These are phyloP conservation scores for Limenitis camilla DNA, from an alignment of 2,888 invertebrate species.

Conservation along the genomic window DNA sequence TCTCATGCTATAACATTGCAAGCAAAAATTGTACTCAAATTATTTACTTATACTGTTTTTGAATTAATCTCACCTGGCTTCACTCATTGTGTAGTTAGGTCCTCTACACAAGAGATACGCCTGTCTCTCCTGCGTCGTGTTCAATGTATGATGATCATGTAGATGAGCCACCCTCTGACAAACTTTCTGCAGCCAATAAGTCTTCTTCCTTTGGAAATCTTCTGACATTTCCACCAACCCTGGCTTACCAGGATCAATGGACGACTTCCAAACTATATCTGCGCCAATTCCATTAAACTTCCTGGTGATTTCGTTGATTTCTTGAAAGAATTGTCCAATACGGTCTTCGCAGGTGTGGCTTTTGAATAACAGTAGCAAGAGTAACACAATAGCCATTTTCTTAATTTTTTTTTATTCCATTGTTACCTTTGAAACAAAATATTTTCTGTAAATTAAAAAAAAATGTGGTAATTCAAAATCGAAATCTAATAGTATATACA, in stretches of 20 bases:
- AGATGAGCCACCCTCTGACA: slow-evolving; percentile 42
- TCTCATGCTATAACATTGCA: too few species aligned
- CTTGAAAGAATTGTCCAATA: slow-evolving; percentile 38
- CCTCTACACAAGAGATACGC: slow-evolving; percentile 77
- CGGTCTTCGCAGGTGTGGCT: slow-evolving; percentile 28
- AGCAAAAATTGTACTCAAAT: too few species aligned
- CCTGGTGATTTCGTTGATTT: slow-evolving; percentile 43
- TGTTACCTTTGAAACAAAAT: too few species aligned
- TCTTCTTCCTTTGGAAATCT: slow-evolving; percentile 39
- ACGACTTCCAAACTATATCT: slow-evolving; percentile 55
- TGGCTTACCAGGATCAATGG: slow-evolving; percentile 41
- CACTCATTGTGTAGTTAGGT: slow-evolving; percentile 70
- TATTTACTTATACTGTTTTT: too few species aligned
- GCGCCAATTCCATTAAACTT: slow-evolving; percentile 50
- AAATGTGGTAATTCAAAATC: too few species aligned
- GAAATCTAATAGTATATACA: too few species aligned
- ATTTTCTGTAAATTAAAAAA: too few species aligned
- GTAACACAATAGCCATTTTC: slow-evolving; percentile 12
- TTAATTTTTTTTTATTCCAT: too few species aligned
- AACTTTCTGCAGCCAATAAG: slow-evolving; percentile 45
- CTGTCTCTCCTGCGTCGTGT: slow-evolving; percentile 63
- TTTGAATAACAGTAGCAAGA: slow-evolving; percentile 17
- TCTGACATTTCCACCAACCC: slow-evolving; percentile 35
- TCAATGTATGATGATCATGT: slow-evolving; percentile 36
- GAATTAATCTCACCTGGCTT: slow-evolving; percentile 63